These are phyloP conservation scores for Chiridota heheva DNA, from an alignment of 35 echinoderm and acorn worm genomes.

Conservation along the genomic window DNA sequence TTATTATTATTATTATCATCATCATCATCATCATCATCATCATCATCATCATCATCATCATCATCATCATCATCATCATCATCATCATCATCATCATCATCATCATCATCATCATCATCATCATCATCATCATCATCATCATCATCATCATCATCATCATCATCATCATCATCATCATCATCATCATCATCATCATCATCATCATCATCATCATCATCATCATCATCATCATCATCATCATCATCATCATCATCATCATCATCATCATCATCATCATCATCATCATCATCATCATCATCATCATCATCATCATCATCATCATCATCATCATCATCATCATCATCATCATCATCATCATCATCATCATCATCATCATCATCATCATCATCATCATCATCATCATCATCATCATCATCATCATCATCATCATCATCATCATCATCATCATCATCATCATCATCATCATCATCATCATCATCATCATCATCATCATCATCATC, in stretches of 20 bases:
- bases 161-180: conserved; percentile 18
- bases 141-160: conserved; percentile 19
- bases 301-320: conserved; percentile 22
- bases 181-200: conserved; percentile 22
- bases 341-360: conserved; percentile 18
- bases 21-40: conserved; percentile 11
- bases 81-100: conserved; percentile 8
- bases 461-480: conserved; percentile 18
- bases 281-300: conserved; percentile 18
- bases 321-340: conserved; percentile 19
- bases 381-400: conserved; percentile 19
- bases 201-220: conserved; percentile 19
- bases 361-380: conserved; percentile 22
- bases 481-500: conserved; percentile 22
- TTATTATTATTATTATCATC: background rate
- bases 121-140: conserved; percentile 22
- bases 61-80: conserved; percentile 17
- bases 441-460: conserved; percentile 19
- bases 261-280: conserved; percentile 19
- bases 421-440: conserved; percentile 22
- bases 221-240: conserved; percentile 18
- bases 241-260: conserved; percentile 22
- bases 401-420: conserved; percentile 18
- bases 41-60: conserved; percentile 31
- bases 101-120: conserved; percentile 18